These are phyloP conservation scores for Phocoena phocoena DNA, from an alignment of 2,113 vertebrate genomes.

Conservation along the genomic window DNA sequence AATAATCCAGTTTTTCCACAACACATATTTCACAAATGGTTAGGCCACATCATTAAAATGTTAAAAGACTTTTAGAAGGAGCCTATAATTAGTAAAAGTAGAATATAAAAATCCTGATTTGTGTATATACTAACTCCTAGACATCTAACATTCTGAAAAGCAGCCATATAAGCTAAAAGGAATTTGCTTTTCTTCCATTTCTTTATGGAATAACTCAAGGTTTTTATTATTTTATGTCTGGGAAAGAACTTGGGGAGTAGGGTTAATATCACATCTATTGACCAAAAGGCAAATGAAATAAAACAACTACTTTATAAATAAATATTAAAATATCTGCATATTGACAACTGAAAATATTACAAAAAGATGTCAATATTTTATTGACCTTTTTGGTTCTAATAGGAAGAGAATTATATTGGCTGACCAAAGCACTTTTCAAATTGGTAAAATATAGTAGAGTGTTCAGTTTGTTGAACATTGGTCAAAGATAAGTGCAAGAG, in stretches of 20 bases:
- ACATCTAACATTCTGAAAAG: neutral
- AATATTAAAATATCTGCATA: neutral
- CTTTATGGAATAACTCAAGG: neutral
- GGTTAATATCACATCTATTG: neutral
- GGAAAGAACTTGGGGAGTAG: neutral
- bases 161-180: neutral
- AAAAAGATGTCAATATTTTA: neutral
- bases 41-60: neutral
- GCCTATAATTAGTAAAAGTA: neutral
- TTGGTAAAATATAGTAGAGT: neutral
- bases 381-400: neutral
- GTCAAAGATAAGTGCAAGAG: neutral
- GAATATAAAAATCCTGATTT: neutral
- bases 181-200: neutral
- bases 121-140: neutral
- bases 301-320: neutral
- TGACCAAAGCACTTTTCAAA: neutral
- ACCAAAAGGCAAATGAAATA: neutral
- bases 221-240: neutral
- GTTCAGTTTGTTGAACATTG: neutral
- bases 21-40: conserved; percentile 19
- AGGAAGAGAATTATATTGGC: neutral
- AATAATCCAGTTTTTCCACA: neutral
- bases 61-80: conserved; percentile 19
- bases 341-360: neutral